A percentile compares a stretch with the other conserved stretches of the same genome.
Conservation (phyloP, 92 coral and sea anemone genomes). For the Parazoanthus swiftii region DNA sequence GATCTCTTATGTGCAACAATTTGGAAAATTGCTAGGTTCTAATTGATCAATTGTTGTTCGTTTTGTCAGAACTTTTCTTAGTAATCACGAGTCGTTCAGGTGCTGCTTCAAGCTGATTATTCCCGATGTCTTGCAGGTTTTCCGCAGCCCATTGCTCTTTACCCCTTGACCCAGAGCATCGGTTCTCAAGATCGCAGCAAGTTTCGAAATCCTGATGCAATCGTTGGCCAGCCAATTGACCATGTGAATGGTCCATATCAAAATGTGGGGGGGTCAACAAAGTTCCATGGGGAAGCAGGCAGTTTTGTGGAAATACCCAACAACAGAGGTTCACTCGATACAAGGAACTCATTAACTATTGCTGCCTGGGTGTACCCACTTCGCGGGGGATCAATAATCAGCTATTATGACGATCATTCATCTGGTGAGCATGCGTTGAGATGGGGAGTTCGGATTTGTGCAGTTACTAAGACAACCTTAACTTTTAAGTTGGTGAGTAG, state of each 20-base stretch:
- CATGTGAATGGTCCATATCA: constrained; percentile 15
- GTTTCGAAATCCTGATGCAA: background rate
- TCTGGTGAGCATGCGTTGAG: background rate
- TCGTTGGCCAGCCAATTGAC: background rate
- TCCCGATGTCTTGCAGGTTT: background rate
- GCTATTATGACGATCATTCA: background rate
- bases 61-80: too few species aligned
- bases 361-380: constrained; percentile 35
- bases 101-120: background rate
- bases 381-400: constrained; percentile 11
- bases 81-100: too few species aligned
- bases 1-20: too few species aligned
- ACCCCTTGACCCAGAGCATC: constrained; percentile 10
- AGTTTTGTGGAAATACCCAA: constrained; percentile 26
- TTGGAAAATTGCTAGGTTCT: too few species aligned
- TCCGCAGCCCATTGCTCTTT: constrained; percentile 24
- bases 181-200: background rate
- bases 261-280: constrained; percentile 2
- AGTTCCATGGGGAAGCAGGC: background rate
- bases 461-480: background rate
- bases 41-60: too few species aligned
- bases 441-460: constrained; percentile 23
- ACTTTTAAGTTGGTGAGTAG: constrained; percentile 33
- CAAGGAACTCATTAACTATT: background rate
- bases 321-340: constrained; percentile 34